Evolutionary conservation across 1,140 invertebrate species (phyloP).

Genomic region (Pseudomyrmex cubaensis): DNA sequence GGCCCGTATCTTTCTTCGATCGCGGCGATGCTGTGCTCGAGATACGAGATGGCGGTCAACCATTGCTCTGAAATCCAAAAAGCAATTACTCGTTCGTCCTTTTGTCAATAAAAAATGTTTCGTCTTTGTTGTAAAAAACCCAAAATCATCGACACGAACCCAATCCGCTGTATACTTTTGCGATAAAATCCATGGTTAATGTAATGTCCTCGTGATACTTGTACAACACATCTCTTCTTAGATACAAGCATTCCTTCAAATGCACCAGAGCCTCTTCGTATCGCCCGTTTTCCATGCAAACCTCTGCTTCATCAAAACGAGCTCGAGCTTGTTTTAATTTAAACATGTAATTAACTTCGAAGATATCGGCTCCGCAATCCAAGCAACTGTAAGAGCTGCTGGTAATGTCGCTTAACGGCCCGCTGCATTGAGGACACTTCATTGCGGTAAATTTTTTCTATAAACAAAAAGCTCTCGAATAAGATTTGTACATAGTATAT

Average conservation of each 20-base stretch:
- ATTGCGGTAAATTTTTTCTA: conserved; percentile 82
- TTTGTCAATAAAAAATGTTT: too few relatives aligned
- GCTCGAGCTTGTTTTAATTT: conserved; percentile 81
- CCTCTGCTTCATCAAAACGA: conserved; percentile 74
- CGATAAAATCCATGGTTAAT: conserved; percentile 84
- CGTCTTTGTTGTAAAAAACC: not conserved
- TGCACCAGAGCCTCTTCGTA: conserved; percentile 73
- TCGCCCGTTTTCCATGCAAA: conserved; percentile 64
- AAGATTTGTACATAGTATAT: not conserved
- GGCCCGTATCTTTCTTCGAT: conserved; percentile 86
- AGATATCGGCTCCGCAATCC: conserved; percentile 74
- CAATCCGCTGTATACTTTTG: conserved; percentile 83
- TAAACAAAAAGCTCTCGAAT: conserved; percentile 23
- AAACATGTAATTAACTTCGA: conserved; percentile 69
- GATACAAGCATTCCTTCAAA: conserved; percentile 81
- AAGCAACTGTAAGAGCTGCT: conserved; percentile 69
- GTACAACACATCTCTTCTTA: conserved; percentile 83
- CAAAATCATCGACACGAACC: conserved; percentile 77
- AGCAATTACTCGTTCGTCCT: not conserved
- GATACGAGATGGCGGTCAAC: conserved; percentile 81
- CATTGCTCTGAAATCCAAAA: conserved; percentile 77
- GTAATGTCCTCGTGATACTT: conserved; percentile 84
- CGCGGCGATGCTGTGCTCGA: conserved; percentile 83
- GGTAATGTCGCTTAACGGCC: conserved; percentile 69
- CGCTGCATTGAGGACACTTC: conserved; percentile 79